Percentiles rank a stretch among this genome's conserved stretches.
phyloP scores from a whole-genome alignment of 2,113 vertebrate species.

The Salvelinus namaycush region DNA sequence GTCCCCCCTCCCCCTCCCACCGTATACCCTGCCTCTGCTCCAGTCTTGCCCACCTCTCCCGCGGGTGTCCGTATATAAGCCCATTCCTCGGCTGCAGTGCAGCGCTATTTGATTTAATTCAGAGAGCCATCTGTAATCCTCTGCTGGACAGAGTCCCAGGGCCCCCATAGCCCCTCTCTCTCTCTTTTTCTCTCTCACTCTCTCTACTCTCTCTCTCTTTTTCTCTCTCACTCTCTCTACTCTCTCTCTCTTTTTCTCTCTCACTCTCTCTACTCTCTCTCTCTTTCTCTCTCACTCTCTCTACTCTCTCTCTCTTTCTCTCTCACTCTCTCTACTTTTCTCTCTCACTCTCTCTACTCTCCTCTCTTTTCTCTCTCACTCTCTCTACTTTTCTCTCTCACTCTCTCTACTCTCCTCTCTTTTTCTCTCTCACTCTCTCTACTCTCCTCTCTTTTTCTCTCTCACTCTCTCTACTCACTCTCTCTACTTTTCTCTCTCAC shows the following conservation, averaged over 20 bases:
- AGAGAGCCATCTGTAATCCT: constrained; percentile 72
- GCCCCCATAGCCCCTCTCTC: constrained; percentile 40
- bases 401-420: constrained; percentile 5
- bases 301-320: background rate
- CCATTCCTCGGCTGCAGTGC: constrained; percentile 65
- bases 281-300: too few species aligned
- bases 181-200: constrained; percentile 30
- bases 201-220: background rate
- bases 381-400: background rate
- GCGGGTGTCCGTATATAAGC: constrained; percentile 48
- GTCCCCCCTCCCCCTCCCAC: constrained; percentile 27
- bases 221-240: background rate
- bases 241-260: background rate
- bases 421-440: background rate
- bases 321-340: too few species aligned
- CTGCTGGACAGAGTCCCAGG: constrained; percentile 45
- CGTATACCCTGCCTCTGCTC: constrained; percentile 19
- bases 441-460: background rate
- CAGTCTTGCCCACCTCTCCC: constrained; percentile 44
- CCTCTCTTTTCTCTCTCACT: constrained; percentile 16
- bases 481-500: background rate
- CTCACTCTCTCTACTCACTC: background rate
- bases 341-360: too few species aligned
- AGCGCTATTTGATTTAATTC: constrained; percentile 72
- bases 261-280: too few species aligned